Conservation (phyloP, 2,888 invertebrate genomes). For the Drepanosiphum platanoidis region DNA sequence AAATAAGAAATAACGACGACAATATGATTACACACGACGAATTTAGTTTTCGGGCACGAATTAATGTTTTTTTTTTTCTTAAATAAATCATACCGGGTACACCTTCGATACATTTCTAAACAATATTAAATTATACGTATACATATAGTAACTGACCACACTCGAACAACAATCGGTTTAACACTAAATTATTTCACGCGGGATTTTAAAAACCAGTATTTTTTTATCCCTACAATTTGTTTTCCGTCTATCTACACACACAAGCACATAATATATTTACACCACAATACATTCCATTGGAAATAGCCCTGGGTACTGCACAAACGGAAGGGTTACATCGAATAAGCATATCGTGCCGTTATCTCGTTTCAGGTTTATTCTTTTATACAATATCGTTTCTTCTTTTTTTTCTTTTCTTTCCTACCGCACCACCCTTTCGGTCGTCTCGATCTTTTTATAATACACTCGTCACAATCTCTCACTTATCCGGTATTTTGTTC, state of each 20-base stretch:
- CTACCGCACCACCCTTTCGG: not conserved
- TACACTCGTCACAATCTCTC: not conserved
- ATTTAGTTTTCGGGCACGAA: no score
- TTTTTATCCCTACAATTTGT: constrained; percentile 30
- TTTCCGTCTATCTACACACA: not conserved
- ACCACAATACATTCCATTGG: constrained; percentile 28
- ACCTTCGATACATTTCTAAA: not conserved
- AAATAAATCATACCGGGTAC: no score
- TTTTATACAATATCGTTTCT: constrained; percentile 2
- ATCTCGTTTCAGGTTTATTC: constrained; percentile 17
- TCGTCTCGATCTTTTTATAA: not conserved
- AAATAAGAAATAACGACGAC: no score
- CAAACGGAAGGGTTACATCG: not conserved
- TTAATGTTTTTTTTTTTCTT: no score
- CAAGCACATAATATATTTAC: not conserved
- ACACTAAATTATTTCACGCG: constrained; percentile 32
- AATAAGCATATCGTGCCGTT: constrained; percentile 8
- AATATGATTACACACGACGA: no score
- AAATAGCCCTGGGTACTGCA: constrained; percentile 10
- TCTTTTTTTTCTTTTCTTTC: not conserved
- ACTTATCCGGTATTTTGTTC: constrained; percentile 49
- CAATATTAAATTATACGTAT: not conserved
- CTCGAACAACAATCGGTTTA: constrained; percentile 11
- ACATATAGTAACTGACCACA: not conserved
- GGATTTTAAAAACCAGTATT: constrained; percentile 36